A percentile compares a stretch with the other conserved stretches of the same genome.
These are phyloP conservation scores for Corydoras maculifer DNA, from an alignment of 2,113 vertebrate species.

Conservation along the genomic window DNA sequence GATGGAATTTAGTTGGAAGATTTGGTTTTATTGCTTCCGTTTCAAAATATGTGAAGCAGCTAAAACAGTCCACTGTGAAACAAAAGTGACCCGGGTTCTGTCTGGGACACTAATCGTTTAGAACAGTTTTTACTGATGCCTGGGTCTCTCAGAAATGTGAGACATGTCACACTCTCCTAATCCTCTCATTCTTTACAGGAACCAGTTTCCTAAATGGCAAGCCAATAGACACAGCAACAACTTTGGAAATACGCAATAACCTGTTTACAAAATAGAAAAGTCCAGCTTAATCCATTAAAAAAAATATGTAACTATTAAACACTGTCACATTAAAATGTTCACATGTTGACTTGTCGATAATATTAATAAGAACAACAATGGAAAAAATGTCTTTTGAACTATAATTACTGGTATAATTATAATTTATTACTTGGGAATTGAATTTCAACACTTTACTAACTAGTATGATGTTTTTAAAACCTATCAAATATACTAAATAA, in stretches of 20 bases:
- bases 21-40: neutral
- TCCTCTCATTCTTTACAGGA: conserved; percentile 41
- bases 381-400: too few relatives aligned
- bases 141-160: conserved; percentile 38
- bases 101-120: conserved; percentile 5
- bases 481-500: too few relatives aligned
- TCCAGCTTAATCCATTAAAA: neutral
- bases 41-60: conserved; percentile 10
- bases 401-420: too few relatives aligned
- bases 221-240: conserved; percentile 17
- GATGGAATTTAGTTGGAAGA: neutral
- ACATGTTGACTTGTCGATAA: too few relatives aligned
- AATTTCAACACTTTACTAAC: too few relatives aligned
- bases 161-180: conserved; percentile 45
- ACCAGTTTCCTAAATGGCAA: conserved; percentile 27
- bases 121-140: conserved; percentile 5
- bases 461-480: too few relatives aligned
- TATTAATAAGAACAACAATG: too few relatives aligned
- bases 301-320: too few relatives aligned
- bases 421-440: too few relatives aligned
- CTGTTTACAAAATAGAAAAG: neutral
- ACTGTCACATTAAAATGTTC: too few relatives aligned
- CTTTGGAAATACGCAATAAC: conserved; percentile 2
- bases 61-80: conserved; percentile 1
- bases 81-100: neutral